Conservation (phyloP, 2,113 vertebrate genomes). For the Lynx canadensis region DNA sequence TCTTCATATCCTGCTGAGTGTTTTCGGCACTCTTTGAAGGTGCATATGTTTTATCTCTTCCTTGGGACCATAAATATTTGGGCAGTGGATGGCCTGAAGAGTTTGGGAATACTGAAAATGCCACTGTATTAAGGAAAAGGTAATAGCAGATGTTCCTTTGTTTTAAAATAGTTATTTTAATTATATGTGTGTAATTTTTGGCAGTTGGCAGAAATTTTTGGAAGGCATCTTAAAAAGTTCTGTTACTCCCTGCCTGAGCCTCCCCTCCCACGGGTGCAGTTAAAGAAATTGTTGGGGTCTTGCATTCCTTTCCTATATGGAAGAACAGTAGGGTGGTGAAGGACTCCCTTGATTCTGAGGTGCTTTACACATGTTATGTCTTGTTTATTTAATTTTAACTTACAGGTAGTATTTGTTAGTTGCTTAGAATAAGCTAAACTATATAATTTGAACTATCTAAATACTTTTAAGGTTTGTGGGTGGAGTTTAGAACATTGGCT, state of each 20-base stretch:
- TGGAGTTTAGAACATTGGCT: background rate
- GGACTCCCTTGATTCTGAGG: conserved; percentile 39
- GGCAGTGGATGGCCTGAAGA: conserved; percentile 26
- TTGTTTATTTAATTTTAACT: conserved; percentile 13
- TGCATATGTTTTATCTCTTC: conserved; percentile 42
- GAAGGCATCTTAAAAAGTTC: background rate
- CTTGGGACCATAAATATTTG: conserved; percentile 44
- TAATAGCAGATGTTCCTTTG: background rate
- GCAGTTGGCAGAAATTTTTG: conserved; percentile 31
- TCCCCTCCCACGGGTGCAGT: background rate
- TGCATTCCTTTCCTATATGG: background rate
- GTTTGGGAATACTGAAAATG: conserved; percentile 49
- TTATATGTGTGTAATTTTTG: conserved; percentile 31
- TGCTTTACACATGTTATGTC: background rate
- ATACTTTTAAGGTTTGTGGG: conserved; percentile 38
- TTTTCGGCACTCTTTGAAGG: conserved; percentile 55
- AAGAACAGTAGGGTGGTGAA: conserved; percentile 16
- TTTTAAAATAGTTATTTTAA: conserved; percentile 17
- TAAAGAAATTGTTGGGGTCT: background rate
- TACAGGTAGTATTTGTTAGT: conserved; percentile 3
- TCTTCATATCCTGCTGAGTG: conserved; percentile 22
- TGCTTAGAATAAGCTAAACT: conserved; percentile 21
- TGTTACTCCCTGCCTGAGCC: background rate
- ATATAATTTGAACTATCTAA: conserved; percentile 30
- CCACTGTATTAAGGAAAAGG: conserved; percentile 19